Evolutionary conservation across 1,140 invertebrate species (phyloP).

Genomic region (Ridgeia piscesae): DNA sequence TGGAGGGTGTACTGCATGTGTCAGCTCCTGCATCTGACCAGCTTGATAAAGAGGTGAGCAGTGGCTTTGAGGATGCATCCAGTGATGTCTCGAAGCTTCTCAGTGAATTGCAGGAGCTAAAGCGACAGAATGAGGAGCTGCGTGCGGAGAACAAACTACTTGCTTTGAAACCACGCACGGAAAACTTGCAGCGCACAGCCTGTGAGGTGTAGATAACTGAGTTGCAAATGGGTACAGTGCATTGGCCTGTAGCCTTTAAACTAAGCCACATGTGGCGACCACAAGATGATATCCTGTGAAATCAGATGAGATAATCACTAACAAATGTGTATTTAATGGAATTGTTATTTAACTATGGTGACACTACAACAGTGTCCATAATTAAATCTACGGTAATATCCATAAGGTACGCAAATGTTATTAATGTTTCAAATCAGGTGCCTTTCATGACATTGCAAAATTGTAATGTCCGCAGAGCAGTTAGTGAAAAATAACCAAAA

Average conservation of each 20-base stretch:
- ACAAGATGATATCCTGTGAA: not conserved
- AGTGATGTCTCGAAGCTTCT: not conserved
- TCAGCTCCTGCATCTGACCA: not conserved
- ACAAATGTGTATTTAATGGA: conserved; percentile 6
- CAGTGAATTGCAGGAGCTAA: not conserved
- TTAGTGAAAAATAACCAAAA: not conserved
- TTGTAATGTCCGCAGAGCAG: not conserved
- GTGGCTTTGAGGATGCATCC: not conserved
- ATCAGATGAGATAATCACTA: not conserved
- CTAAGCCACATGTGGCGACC: not conserved
- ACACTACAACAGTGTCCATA: not conserved
- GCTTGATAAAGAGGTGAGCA: not conserved
- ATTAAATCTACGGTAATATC: not conserved
- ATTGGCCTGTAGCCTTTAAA: not conserved
- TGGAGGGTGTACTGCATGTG: conserved; percentile 26
- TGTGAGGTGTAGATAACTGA: not conserved
- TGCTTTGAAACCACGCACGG: not conserved
- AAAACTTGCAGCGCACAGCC: not conserved
- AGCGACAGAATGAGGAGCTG: not conserved
- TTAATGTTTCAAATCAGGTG: not conserved
- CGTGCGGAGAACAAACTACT: not conserved
- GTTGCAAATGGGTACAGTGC: not conserved
- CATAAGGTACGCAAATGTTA: not conserved
- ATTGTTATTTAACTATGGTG: conserved; percentile 1
- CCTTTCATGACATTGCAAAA: not conserved